Conservation (phyloP, 2,888 invertebrate species). For the Dromius quadrimaculatus region DNA sequence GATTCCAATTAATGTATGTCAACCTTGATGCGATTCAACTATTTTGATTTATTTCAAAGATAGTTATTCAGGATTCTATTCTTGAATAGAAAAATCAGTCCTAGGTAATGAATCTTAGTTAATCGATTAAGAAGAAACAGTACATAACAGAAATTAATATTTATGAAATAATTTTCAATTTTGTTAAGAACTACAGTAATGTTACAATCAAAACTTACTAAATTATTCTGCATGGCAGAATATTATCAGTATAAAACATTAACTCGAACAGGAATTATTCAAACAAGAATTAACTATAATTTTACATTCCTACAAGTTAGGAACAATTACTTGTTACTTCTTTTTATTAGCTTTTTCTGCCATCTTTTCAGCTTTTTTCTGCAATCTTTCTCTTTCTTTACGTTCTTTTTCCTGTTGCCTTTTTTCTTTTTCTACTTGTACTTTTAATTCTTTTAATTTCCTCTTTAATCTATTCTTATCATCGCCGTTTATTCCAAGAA, state of each 20-base stretch:
- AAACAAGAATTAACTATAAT: conserved; percentile 40
- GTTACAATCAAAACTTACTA: conserved; percentile 44
- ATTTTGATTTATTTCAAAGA: too few species aligned
- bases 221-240: conserved; percentile 51
- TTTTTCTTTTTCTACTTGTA: conserved; percentile 78
- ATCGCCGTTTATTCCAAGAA: conserved; percentile 81
- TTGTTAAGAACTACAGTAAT: conserved; percentile 46
- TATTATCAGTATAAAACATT: conserved; percentile 47
- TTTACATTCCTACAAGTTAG: conserved; percentile 41
- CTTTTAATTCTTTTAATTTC: conserved; percentile 85
- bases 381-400: conserved; percentile 85
- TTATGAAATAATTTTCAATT: conserved; percentile 19
- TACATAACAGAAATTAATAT: conserved; percentile 24
- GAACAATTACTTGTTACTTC: conserved; percentile 67
- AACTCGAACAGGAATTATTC: conserved; percentile 36
- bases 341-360: conserved; percentile 75
- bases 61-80: too few species aligned
- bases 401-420: conserved; percentile 86
- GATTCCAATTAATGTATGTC: too few species aligned
- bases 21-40: too few species aligned
- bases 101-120: conserved; percentile 17
- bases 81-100: too few species aligned
- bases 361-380: conserved; percentile 88
- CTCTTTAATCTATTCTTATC: conserved; percentile 88
- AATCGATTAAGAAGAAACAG: conserved; percentile 1